Percentiles rank a stretch among this genome's conserved stretches.
phyloP scores from a whole-genome alignment of 2,797 vertebrate species.

The Dendrocincla fuliginosa region DNA sequence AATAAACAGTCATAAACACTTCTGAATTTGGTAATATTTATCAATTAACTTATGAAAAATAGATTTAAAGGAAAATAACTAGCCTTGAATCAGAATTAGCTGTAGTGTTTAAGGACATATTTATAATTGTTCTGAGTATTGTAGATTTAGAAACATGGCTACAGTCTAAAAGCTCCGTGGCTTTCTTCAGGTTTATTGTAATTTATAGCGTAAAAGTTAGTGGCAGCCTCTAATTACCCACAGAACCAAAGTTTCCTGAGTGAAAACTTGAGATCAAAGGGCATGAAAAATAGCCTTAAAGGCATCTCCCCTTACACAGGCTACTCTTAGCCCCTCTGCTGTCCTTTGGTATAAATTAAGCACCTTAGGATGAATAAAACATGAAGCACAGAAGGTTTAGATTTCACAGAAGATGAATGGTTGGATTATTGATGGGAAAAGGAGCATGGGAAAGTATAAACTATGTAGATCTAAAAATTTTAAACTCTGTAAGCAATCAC shows the following conservation, averaged over 20 bases:
- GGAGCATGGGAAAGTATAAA: slow-evolving; percentile 61
- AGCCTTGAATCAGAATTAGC: neutral
- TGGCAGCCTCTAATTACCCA: slow-evolving; percentile 40
- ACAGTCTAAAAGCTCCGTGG: neutral
- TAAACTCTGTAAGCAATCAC: slow-evolving; percentile 31
- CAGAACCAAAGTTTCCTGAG: slow-evolving; percentile 49
- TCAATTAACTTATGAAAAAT: neutral
- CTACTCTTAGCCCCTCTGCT: slow-evolving; percentile 51
- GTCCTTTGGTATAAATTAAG: slow-evolving; percentile 67
- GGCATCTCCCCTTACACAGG: slow-evolving; percentile 51
- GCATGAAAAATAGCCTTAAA: slow-evolving; percentile 54
- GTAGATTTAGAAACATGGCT: neutral
- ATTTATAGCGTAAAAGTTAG: slow-evolving; percentile 59
- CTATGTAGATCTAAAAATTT: slow-evolving; percentile 25
- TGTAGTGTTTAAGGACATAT: neutral
- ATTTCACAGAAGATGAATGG: slow-evolving; percentile 63
- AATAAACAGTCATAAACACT: slow-evolving; percentile 34
- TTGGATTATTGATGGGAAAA: slow-evolving; percentile 61
- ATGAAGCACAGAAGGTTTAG: slow-evolving; percentile 65
- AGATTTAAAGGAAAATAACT: neutral
- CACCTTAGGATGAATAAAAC: slow-evolving; percentile 71
- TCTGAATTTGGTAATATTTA: slow-evolving; percentile 30
- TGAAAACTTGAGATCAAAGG: slow-evolving; percentile 65
- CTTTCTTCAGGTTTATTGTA: slow-evolving; percentile 40
- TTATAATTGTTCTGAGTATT: slow-evolving; percentile 9